These are phyloP conservation scores for Euspilapteryx auroguttella DNA, from an alignment of 2,888 invertebrate species.

Conservation along the genomic window DNA sequence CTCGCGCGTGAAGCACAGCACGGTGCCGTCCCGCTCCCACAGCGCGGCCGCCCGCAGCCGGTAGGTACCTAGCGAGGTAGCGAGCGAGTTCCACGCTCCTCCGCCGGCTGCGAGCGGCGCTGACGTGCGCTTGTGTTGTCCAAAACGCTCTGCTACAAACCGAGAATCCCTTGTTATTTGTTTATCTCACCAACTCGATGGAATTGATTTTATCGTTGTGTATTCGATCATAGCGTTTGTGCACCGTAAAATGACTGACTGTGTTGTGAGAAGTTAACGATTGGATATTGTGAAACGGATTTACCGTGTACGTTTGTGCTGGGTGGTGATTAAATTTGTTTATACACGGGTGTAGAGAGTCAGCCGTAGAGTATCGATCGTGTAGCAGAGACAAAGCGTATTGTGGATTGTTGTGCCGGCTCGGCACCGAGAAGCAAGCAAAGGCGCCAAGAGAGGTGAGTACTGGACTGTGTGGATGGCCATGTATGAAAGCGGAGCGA, in stretches of 20 bases:
- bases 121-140: conserved; percentile 43
- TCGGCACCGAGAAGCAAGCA: too few relatives aligned
- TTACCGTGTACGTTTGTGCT: conserved; percentile 46
- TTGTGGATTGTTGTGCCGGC: conserved; percentile 41
- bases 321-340: conserved; percentile 55
- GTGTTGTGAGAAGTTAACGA: conserved; percentile 24
- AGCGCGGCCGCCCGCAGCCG: too few relatives aligned
- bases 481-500: too few relatives aligned
- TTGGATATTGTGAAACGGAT: conserved; percentile 35
- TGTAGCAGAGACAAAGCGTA: conserved; percentile 35
- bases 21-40: conserved; percentile 25
- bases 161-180: conserved; percentile 3
- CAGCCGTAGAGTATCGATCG: conserved; percentile 46
- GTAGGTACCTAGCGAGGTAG: conserved; percentile 37
- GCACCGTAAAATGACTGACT: conserved; percentile 24
- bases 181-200: conserved; percentile 2
- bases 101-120: conserved; percentile 54
- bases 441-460: too few relatives aligned
- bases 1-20: conserved; percentile 1
- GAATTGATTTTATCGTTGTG: conserved; percentile 10
- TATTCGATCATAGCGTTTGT: conserved; percentile 27
- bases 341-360: conserved; percentile 46
- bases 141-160: conserved; percentile 23
- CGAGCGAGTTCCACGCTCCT: conserved; percentile 41
- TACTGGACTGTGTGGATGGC: too few relatives aligned